Percentiles rank a stretch among this genome's conserved stretches.
Conservation (phyloP, 2,113 vertebrate species). For the Gallinago media region DNA sequence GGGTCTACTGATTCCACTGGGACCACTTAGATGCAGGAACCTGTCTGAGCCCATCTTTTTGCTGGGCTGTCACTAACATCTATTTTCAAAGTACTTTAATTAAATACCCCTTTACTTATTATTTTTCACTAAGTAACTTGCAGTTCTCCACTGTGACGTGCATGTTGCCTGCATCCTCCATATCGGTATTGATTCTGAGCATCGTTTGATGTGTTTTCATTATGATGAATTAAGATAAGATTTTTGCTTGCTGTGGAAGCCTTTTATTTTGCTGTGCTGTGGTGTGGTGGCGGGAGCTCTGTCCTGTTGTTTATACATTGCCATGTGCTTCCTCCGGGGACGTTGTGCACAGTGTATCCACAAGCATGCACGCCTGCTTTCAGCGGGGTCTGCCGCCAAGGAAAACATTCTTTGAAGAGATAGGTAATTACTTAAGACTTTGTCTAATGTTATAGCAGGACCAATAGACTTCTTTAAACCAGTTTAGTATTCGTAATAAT, state of each 20-base stretch:
- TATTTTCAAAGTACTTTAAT: background rate
- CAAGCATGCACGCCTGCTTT: slow-evolving; percentile 1
- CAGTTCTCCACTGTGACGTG: background rate
- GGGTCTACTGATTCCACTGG: background rate
- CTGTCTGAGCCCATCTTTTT: background rate
- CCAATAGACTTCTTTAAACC: slow-evolving; percentile 55
- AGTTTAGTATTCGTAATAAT: slow-evolving; percentile 73
- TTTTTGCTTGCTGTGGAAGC: background rate
- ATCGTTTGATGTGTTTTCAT: background rate
- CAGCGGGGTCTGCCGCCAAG: background rate
- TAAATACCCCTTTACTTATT: background rate
- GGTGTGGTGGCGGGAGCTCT: background rate
- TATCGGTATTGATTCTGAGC: background rate
- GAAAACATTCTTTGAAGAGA: slow-evolving; percentile 73
- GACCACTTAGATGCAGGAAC: background rate
- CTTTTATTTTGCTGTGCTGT: background rate
- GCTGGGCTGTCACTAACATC: background rate
- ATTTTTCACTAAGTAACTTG: background rate
- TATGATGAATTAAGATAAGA: background rate
- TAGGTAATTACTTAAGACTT: slow-evolving; percentile 71
- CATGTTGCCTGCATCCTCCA: background rate
- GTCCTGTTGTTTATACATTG: slow-evolving; percentile 1
- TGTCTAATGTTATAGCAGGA: slow-evolving; percentile 63
- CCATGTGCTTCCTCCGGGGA: background rate
- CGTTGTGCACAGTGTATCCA: background rate